These are phyloP conservation scores for Neomorphus geoffroyi DNA, from an alignment of 2,797 vertebrate genomes.

Conservation along the genomic window DNA sequence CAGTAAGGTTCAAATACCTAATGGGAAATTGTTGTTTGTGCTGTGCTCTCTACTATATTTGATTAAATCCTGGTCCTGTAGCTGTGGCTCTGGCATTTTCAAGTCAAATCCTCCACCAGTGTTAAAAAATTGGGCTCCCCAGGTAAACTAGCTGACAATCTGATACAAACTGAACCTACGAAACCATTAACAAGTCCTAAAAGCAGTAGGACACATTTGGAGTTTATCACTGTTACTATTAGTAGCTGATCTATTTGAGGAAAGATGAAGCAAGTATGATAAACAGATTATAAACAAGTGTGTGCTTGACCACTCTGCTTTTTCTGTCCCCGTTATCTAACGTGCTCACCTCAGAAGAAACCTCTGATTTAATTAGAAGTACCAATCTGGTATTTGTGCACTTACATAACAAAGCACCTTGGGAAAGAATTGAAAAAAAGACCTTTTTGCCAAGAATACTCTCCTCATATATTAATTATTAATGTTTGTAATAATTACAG, in stretches of 20 bases:
- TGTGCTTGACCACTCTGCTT: background rate
- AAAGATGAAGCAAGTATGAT: background rate
- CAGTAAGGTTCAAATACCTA: background rate
- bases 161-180: background rate
- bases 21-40: background rate
- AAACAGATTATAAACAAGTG: slow-evolving; percentile 34
- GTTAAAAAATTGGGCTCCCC: background rate
- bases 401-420: slow-evolving; percentile 35
- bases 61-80: background rate
- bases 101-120: background rate
- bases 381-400: background rate
- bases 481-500: background rate
- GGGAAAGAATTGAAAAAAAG: background rate
- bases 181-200: background rate
- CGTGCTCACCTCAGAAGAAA: background rate
- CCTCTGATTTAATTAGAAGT: slow-evolving; percentile 35
- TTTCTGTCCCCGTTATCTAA: slow-evolving; percentile 22
- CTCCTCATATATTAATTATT: slow-evolving; percentile 1
- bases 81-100: background rate
- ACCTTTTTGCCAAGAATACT: background rate
- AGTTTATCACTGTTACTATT: background rate
- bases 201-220: background rate
- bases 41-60: background rate
- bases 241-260: slow-evolving; percentile 8
- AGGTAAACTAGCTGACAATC: background rate